Evolutionary conservation across 2,797 vertebrate genomes (phyloP).

Genomic region (Catharus ustulatus): DNA sequence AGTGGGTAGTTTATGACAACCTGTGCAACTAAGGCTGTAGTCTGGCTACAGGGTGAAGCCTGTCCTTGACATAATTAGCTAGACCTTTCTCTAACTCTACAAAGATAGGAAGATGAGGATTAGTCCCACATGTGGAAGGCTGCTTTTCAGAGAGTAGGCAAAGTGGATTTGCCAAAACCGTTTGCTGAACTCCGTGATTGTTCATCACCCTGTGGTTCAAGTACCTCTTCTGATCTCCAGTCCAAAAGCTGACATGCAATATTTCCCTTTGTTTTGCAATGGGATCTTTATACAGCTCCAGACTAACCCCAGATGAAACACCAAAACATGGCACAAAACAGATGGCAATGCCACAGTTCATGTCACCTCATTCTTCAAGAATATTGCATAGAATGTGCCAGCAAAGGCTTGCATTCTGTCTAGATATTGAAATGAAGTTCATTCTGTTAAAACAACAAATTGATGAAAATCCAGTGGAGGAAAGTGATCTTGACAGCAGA

Average conservation of each 20-base stretch:
- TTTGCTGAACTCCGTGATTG: constrained; percentile 1
- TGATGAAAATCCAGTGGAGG: neutral
- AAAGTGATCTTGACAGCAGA: neutral
- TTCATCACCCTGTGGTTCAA: constrained; percentile 26
- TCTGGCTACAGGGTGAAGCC: neutral
- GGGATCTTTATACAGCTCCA: neutral
- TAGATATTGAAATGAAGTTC: neutral
- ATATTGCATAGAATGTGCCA: neutral
- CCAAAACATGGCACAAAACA: neutral
- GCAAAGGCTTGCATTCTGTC: neutral
- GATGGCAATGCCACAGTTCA: constrained; percentile 10
- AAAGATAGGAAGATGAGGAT: constrained; percentile 11
- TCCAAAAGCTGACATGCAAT: constrained; percentile 5
- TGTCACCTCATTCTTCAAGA: constrained; percentile 33
- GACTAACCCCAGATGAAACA: constrained; percentile 25
- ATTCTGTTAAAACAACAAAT: neutral
- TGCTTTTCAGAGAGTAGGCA: constrained; percentile 20
- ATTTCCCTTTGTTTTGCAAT: constrained; percentile 14
- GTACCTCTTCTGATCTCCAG: constrained; percentile 36
- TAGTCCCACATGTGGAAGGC: constrained; percentile 30
- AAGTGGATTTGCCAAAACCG: constrained; percentile 28
- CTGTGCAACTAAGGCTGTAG: neutral
- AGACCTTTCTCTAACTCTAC: neutral
- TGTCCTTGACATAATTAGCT: neutral
- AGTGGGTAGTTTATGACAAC: neutral